Percentiles rank a stretch among this genome's conserved stretches.
These are phyloP conservation scores for Umimayanthus chanpuru DNA, from an alignment of 92 coral and sea anemone genomes.

Conservation along the genomic window DNA sequence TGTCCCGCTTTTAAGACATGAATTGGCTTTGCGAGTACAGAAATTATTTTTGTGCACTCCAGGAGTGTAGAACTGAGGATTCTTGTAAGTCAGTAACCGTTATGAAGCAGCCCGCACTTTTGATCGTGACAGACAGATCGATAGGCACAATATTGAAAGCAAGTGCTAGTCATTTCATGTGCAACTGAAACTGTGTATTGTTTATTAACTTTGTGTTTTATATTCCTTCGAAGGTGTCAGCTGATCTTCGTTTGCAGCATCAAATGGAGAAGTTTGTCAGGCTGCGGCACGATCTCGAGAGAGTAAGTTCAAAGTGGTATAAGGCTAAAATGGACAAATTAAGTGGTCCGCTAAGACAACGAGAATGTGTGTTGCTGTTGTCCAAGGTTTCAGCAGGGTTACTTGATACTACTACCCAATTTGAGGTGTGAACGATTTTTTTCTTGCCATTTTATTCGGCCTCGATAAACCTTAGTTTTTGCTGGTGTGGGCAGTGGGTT, in stretches of 20 bases:
- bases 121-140: no score
- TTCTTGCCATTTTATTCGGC: not conserved
- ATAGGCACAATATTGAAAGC: no score
- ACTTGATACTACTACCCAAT: not conserved
- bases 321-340: not conserved
- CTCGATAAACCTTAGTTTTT: not conserved
- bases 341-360: no score
- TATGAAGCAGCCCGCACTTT: no score
- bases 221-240: constrained; percentile 45
- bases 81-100: not conserved
- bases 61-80: no score
- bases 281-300: constrained; percentile 92
- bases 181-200: not conserved
- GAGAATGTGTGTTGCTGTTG: not conserved
- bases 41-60: not conserved
- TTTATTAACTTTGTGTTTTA: no score
- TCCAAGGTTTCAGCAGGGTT: not conserved
- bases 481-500: not conserved
- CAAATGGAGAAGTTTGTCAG: constrained; percentile 89
- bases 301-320: constrained; percentile 58
- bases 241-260: constrained; percentile 70
- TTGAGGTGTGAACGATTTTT: not conserved
- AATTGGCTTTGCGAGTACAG: not conserved
- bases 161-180: not conserved
- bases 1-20: no score